Evolutionary conservation across 2,888 invertebrate genomes (phyloP).

Genomic region (Gisinianus flammeolus): DNA sequence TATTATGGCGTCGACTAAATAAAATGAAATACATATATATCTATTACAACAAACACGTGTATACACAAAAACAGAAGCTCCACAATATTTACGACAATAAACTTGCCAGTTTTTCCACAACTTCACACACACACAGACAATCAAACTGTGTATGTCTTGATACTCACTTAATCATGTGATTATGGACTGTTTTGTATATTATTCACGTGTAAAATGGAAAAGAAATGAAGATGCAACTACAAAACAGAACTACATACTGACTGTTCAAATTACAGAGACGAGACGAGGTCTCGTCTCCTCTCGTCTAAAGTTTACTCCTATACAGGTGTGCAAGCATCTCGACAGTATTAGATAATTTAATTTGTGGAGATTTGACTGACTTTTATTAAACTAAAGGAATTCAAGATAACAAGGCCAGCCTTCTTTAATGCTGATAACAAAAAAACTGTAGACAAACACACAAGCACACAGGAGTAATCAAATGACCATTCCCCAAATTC

Average conservation of each 20-base stretch:
- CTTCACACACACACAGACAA: not conserved
- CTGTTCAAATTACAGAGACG: too few species aligned
- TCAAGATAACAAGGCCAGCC: slow-evolving; percentile 4
- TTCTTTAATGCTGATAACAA: not conserved
- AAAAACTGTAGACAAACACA: too few species aligned
- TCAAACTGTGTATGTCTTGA: not conserved
- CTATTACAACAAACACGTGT: not conserved
- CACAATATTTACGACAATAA: slow-evolving; percentile 4
- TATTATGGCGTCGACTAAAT: not conserved
- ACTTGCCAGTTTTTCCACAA: not conserved
- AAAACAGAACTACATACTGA: too few species aligned
- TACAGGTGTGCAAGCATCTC: not conserved
- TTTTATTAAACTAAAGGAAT: slow-evolving; percentile 1
- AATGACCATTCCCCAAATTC: not conserved
- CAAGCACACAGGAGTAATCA: not conserved
- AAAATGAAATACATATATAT: not conserved
- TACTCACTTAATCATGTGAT: not conserved
- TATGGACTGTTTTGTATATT: not conserved
- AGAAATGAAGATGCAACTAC: not conserved
- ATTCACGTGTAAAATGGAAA: not conserved
- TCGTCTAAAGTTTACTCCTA: not conserved
- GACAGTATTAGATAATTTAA: slow-evolving; percentile 4
- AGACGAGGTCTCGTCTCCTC: not conserved
- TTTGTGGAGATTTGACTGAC: not conserved
- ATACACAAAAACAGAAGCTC: slow-evolving; percentile 28